Conservation (phyloP, 2,888 invertebrate genomes). For the Drosophila cognata region DNA sequence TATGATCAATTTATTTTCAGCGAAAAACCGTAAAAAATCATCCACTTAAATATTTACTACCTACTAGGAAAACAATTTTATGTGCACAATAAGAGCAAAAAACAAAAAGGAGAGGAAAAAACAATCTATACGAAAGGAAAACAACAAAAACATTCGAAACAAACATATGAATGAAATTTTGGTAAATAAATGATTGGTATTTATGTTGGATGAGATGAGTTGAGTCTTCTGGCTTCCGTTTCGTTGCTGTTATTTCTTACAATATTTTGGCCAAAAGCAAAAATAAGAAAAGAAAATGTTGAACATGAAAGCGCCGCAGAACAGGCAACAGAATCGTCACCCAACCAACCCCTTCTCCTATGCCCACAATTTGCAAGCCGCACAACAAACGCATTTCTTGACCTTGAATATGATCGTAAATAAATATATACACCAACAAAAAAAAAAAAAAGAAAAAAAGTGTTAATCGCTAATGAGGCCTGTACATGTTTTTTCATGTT, state of each 20-base stretch:
- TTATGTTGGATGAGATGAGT: slow-evolving; percentile 11
- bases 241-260: slow-evolving; percentile 20
- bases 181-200: slow-evolving; percentile 67
- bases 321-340: slow-evolving; percentile 12
- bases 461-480: slow-evolving; percentile 72
- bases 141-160: slow-evolving; percentile 53
- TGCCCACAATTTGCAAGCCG: neutral
- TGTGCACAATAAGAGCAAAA: slow-evolving; percentile 26
- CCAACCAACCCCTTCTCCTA: neutral
- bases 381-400: slow-evolving; percentile 65
- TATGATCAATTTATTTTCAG: slow-evolving; percentile 43
- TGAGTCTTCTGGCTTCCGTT: slow-evolving; percentile 27
- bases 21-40: slow-evolving; percentile 30
- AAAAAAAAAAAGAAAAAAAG: neutral
- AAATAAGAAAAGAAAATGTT: slow-evolving; percentile 25
- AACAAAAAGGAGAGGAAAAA: slow-evolving; percentile 7
- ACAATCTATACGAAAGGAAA: slow-evolving; percentile 28
- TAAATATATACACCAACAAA: slow-evolving; percentile 40
- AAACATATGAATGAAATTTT: slow-evolving; percentile 69
- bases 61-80: slow-evolving; percentile 49
- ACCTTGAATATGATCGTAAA: slow-evolving; percentile 68
- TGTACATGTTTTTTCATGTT: slow-evolving; percentile 43
- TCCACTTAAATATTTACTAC: slow-evolving; percentile 24
- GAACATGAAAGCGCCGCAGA: slow-evolving; percentile 34
- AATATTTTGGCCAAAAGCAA: slow-evolving; percentile 24